A percentile compares a stretch with the other conserved stretches of the same genome.
phyloP scores from a whole-genome alignment of 2,113 vertebrate genomes.

The Ptilorrhoa leucosticta region DNA sequence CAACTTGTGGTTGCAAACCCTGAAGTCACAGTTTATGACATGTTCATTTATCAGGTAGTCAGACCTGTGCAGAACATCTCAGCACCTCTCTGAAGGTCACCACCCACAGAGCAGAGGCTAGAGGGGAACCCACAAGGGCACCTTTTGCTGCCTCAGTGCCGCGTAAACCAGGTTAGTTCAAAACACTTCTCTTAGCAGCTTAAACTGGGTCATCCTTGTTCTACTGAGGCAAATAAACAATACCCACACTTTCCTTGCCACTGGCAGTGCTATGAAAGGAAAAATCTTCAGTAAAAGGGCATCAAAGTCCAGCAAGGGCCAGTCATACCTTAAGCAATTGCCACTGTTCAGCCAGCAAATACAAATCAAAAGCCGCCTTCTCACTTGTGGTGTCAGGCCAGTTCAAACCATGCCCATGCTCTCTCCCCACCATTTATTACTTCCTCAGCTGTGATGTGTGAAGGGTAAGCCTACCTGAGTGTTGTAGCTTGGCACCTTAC shows the following conservation, averaged over 20 bases:
- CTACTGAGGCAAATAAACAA: background rate
- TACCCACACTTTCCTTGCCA: background rate
- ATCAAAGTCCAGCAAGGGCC: background rate
- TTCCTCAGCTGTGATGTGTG: background rate
- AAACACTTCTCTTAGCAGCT: background rate
- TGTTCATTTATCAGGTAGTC: background rate
- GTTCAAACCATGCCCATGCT: background rate
- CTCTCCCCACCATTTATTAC: background rate
- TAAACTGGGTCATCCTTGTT: background rate
- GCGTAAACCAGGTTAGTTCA: accelerated
- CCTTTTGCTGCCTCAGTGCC: background rate
- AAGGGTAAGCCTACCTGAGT: background rate
- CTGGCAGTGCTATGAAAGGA: background rate
- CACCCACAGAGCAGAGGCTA: background rate
- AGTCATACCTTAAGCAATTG: background rate
- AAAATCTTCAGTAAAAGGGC: background rate
- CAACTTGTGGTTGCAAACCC: background rate
- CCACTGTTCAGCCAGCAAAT: background rate
- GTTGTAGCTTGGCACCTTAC: background rate
- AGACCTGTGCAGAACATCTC: background rate
- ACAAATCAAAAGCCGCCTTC: background rate
- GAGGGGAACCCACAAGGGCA: background rate
- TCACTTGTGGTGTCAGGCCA: background rate
- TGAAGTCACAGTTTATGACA: background rate
- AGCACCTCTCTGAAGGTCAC: background rate